These are phyloP conservation scores for Xiphophorus birchmanni DNA, from an alignment of 2,797 vertebrate species.

Conservation along the genomic window DNA sequence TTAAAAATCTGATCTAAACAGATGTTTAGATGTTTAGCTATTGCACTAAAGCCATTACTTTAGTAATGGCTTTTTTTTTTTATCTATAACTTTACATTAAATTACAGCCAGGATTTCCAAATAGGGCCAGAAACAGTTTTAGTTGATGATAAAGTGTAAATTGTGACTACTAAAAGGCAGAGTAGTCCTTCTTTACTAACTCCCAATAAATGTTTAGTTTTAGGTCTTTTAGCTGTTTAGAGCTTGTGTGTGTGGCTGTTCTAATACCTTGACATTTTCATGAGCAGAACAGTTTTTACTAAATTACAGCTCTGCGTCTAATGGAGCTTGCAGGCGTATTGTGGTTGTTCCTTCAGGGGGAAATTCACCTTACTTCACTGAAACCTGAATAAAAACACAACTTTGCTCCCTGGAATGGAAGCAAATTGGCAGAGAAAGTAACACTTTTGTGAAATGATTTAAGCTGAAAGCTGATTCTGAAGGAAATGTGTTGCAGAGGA, in stretches of 20 bases:
- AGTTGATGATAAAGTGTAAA: neutral
- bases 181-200: neutral
- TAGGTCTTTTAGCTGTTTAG: neutral
- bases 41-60: too few species aligned
- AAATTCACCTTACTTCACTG: slow-evolving; percentile 35
- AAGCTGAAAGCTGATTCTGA: slow-evolving; percentile 4
- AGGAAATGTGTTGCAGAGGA: slow-evolving; percentile 1
- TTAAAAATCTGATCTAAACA: neutral
- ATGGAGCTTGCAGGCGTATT: neutral
- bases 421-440: slow-evolving; percentile 29
- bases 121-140: neutral
- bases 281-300: neutral
- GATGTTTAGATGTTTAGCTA: neutral
- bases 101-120: neutral
- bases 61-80: neutral
- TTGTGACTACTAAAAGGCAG: neutral
- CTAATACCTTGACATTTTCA: neutral
- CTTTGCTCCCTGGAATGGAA: slow-evolving; percentile 28
- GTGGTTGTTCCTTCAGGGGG: neutral
- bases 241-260: neutral
- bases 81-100: neutral
- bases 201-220: neutral
- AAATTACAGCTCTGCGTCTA: neutral
- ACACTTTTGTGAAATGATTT: slow-evolving; percentile 2
- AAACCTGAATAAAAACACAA: slow-evolving; percentile 21